phyloP scores from a whole-genome alignment of 1,140 invertebrate species.

The Helicoverpa zea region DNA sequence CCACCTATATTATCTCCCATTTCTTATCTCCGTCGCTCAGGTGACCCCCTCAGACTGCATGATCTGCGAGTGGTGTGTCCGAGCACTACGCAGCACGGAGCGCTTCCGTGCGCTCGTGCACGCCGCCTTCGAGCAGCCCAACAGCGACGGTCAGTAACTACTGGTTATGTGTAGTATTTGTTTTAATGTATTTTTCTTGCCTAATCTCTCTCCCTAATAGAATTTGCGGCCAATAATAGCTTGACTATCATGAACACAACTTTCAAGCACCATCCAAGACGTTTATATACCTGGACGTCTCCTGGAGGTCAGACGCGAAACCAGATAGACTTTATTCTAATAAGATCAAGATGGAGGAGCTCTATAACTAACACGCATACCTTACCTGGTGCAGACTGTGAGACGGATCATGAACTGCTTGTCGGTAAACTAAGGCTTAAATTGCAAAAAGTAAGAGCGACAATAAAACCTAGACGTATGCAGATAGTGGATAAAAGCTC shows the following conservation, averaged over 20 bases:
- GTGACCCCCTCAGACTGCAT: slow-evolving; percentile 60
- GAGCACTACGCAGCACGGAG: slow-evolving; percentile 62
- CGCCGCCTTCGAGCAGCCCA: slow-evolving; percentile 63
- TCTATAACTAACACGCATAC: slow-evolving; percentile 47
- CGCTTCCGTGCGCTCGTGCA: slow-evolving; percentile 64
- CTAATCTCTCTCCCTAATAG: no score
- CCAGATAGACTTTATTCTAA: slow-evolving; percentile 36
- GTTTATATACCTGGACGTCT: slow-evolving; percentile 47
- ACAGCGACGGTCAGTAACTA: slow-evolving; percentile 60
- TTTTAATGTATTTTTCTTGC: no score
- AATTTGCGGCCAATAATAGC: slow-evolving; percentile 7
- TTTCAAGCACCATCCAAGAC: slow-evolving; percentile 43
- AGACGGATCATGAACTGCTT: neutral
- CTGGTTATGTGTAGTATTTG: no score
- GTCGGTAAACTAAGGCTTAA: neutral
- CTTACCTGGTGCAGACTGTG: slow-evolving; percentile 47
- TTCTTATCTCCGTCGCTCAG: slow-evolving; percentile 47
- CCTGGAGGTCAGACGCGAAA: slow-evolving; percentile 16
- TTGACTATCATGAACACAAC: slow-evolving; percentile 38
- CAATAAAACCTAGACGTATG: neutral
- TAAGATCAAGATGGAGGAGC: slow-evolving; percentile 42
- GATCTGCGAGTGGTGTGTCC: slow-evolving; percentile 69
- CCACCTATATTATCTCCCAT: neutral
- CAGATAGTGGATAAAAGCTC: neutral
- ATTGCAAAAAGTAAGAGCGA: neutral